Evolutionary conservation across 2,888 invertebrate genomes (phyloP).

Genomic region (Pyrrhosoma nymphula): DNA sequence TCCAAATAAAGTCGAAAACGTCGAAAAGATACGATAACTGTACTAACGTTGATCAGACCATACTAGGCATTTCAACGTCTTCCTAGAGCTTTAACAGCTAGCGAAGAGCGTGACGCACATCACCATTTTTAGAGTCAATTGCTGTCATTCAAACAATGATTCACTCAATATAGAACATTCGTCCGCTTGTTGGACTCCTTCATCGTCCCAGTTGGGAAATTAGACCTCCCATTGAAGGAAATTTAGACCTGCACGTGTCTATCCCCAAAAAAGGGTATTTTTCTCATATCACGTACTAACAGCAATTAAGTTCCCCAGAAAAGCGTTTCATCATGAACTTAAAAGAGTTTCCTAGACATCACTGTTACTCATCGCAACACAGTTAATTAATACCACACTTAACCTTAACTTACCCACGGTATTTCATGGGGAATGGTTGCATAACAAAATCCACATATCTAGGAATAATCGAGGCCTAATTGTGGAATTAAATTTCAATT

Average conservation of each 20-base stretch:
- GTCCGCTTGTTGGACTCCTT: not conserved
- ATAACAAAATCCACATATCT: too few species aligned
- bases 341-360: not conserved
- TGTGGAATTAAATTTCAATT: too few species aligned
- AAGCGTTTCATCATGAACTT: not conserved
- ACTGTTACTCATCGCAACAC: not conserved
- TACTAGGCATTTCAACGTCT: not conserved
- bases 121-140: not conserved
- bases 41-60: not conserved
- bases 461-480: too few species aligned
- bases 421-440: too few species aligned
- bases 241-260: not conserved
- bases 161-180: not conserved
- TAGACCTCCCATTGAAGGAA: not conserved
- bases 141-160: not conserved
- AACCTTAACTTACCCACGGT: not conserved
- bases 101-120: not conserved
- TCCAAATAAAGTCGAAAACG: too few species aligned
- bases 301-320: not conserved
- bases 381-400: not conserved
- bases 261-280: not conserved
- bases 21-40: too few species aligned
- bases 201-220: not conserved
- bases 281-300: not conserved
- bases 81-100: not conserved